Evolutionary conservation across 2,797 vertebrate genomes (phyloP).

Genomic region (Parotocinclus haroldoi): DNA sequence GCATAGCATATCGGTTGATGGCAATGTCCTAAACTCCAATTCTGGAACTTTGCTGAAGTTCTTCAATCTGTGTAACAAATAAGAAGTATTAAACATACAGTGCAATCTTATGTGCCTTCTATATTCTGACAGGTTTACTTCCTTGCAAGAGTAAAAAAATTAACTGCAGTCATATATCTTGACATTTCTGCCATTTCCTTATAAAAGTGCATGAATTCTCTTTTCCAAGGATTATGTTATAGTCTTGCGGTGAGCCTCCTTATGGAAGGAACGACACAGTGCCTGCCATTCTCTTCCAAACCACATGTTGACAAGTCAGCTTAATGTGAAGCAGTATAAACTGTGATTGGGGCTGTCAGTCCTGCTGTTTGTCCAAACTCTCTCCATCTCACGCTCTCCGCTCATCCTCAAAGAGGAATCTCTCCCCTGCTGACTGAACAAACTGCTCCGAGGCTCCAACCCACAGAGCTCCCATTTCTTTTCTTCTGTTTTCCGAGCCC

Average conservation of each 20-base stretch:
- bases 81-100: too few relatives aligned
- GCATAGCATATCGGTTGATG: slow-evolving; percentile 17
- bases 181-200: slow-evolving; percentile 27
- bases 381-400: slow-evolving; percentile 36
- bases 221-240: slow-evolving; percentile 46
- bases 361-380: slow-evolving; percentile 45
- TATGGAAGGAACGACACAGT: slow-evolving; percentile 34
- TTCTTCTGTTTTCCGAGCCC: slow-evolving; percentile 40
- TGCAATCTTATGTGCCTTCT: too few relatives aligned
- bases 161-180: too few relatives aligned
- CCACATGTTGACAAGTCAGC: slow-evolving; percentile 52
- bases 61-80: too few relatives aligned
- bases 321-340: slow-evolving; percentile 53
- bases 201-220: slow-evolving; percentile 31
- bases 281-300: slow-evolving; percentile 43
- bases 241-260: slow-evolving; percentile 43
- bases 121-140: too few relatives aligned
- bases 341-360: slow-evolving; percentile 45
- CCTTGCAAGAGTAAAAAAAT: too few relatives aligned
- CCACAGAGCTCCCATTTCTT: slow-evolving; percentile 39
- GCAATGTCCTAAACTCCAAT: slow-evolving; percentile 1
- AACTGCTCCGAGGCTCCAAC: slow-evolving; percentile 35
- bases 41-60: slow-evolving; percentile 21
- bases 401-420: slow-evolving; percentile 46
- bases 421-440: slow-evolving; percentile 51